Percentiles rank a stretch among this genome's conserved stretches.
These are phyloP conservation scores for Rhagonycha fulva DNA, from an alignment of 2,888 invertebrate genomes.

Conservation along the genomic window DNA sequence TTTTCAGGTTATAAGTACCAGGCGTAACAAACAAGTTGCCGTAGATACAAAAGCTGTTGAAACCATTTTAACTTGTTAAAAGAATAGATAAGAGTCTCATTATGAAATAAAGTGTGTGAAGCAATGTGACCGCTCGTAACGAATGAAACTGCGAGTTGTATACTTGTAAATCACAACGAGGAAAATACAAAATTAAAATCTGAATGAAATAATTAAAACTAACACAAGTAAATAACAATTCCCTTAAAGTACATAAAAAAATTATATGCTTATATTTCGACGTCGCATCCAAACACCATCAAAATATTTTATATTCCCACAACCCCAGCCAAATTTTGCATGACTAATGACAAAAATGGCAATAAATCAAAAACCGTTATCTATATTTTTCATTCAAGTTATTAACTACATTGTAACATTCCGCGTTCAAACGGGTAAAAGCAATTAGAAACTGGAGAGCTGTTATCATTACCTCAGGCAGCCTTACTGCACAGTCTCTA, in stretches of 20 bases:
- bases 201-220: neutral
- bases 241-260: too few species aligned
- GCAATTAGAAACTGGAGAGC: conserved; percentile 21
- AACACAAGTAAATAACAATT: neutral
- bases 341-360: conserved; percentile 18
- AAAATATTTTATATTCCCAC: neutral
- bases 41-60: neutral
- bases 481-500: conserved; percentile 11
- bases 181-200: neutral
- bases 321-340: neutral
- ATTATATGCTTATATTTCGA: neutral
- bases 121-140: too few species aligned
- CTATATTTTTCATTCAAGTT: conserved; percentile 29
- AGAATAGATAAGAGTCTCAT: neutral
- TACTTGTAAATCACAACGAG: neutral
- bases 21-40: neutral
- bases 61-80: neutral
- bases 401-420: conserved; percentile 22
- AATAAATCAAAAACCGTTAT: conserved; percentile 28
- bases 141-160: neutral
- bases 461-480: conserved; percentile 19
- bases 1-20: neutral
- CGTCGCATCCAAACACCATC: neutral
- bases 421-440: conserved; percentile 7
- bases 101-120: neutral